Conservation (phyloP, 1,140 invertebrate genomes). For the Caenorhabditis brenneri region DNA sequence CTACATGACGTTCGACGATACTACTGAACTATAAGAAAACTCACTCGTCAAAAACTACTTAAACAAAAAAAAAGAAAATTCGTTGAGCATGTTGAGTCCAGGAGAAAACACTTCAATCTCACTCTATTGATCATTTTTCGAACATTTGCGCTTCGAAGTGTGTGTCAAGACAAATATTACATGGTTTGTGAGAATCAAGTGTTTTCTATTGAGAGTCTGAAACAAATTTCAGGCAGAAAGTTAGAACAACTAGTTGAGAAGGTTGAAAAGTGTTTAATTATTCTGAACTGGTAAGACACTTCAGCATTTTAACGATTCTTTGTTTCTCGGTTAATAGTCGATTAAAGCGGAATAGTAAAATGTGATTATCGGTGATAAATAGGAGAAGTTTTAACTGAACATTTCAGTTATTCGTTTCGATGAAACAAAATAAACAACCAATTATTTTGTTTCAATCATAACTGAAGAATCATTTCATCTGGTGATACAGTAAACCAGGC, state of each 20-base stretch:
- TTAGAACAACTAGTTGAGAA: neutral
- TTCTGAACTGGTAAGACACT: neutral
- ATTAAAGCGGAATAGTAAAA: neutral
- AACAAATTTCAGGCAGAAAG: neutral
- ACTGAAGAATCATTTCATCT: no score
- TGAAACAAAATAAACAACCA: no score
- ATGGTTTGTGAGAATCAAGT: neutral
- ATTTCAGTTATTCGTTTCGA: no score
- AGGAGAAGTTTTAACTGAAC: no score
- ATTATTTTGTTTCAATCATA: no score
- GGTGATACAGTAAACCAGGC: no score
- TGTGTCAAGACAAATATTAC: neutral
- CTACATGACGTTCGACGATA: no score
- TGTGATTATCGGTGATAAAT: no score
- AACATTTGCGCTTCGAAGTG: neutral
- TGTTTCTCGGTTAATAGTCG: neutral
- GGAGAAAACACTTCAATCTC: conserved; percentile 16
- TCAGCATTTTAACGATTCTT: conserved; percentile 4
- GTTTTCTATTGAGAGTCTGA: neutral
- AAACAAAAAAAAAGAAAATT: neutral
- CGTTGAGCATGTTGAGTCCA: neutral
- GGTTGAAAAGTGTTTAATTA: neutral
- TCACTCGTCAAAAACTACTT: no score
- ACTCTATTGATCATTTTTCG: conserved; percentile 22
- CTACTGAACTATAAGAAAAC: no score